Evolutionary conservation across 2,797 vertebrate species (phyloP).

Genomic region (Anabacerthia variegaticeps): DNA sequence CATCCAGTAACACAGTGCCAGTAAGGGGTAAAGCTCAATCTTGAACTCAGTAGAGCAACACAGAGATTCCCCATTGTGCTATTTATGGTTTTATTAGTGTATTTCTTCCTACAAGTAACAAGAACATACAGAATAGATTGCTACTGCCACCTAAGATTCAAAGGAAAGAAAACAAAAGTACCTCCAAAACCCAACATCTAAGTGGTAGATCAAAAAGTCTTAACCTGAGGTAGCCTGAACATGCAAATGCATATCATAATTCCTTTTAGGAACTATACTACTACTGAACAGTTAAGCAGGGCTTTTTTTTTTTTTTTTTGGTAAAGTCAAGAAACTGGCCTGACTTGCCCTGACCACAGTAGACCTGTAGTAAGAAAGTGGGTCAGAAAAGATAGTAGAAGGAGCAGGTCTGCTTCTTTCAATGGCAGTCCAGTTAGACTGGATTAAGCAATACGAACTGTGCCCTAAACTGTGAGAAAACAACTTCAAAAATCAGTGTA

Average conservation of each 20-base stretch:
- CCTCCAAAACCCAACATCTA: background rate
- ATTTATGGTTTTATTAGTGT: background rate
- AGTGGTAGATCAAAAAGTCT: background rate
- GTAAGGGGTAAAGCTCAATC: background rate
- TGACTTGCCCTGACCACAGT: background rate
- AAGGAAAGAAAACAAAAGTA: background rate
- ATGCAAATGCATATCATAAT: background rate
- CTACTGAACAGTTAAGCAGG: background rate
- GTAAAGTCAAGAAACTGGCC: background rate
- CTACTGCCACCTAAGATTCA: background rate
- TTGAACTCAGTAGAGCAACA: background rate
- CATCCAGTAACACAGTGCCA: background rate
- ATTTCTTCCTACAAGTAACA: background rate
- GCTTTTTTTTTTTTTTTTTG: background rate
- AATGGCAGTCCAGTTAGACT: background rate
- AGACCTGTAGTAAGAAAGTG: background rate
- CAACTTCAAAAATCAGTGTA: background rate
- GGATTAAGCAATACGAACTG: background rate
- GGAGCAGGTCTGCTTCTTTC: background rate
- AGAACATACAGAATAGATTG: background rate
- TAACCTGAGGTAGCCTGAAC: background rate
- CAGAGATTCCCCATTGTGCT: background rate
- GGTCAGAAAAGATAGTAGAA: background rate
- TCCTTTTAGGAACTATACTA: background rate
- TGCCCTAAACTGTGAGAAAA: background rate